phyloP scores from a whole-genome alignment of 1,140 invertebrate species.

The Leptinotarsa defecta region DNA sequence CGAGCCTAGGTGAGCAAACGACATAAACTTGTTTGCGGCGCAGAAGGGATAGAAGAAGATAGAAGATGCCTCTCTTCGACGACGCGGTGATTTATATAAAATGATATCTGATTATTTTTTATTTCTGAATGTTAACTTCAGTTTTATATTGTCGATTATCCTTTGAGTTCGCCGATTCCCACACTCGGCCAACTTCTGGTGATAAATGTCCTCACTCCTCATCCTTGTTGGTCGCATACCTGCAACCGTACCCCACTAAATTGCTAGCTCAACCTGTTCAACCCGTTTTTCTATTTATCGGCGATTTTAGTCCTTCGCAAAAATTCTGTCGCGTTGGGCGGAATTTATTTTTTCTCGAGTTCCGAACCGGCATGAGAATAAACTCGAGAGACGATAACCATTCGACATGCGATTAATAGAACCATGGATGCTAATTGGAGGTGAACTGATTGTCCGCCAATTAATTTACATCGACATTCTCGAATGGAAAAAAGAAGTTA shows the following conservation, averaged over 20 bases:
- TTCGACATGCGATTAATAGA: no score
- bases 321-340: not conserved
- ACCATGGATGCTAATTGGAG: no score
- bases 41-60: conserved; percentile 35
- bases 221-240: conserved; percentile 5
- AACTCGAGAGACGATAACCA: not conserved
- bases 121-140: conserved; percentile 57
- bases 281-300: conserved; percentile 6
- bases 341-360: not conserved
- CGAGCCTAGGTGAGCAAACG: conserved; percentile 46
- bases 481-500: no score
- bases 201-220: conserved; percentile 42
- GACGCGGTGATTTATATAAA: conserved; percentile 54
- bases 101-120: conserved; percentile 56
- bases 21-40: conserved; percentile 44
- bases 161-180: conserved; percentile 56
- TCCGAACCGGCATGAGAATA: not conserved
- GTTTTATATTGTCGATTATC: conserved; percentile 57
- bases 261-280: not conserved
- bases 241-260: not conserved
- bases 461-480: no score
- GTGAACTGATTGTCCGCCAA: no score
- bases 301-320: not conserved
- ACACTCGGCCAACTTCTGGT: conserved; percentile 49
- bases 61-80: conserved; percentile 43